phyloP scores from a whole-genome alignment of 2,797 vertebrate genomes.

The Trachurus trachurus region DNA sequence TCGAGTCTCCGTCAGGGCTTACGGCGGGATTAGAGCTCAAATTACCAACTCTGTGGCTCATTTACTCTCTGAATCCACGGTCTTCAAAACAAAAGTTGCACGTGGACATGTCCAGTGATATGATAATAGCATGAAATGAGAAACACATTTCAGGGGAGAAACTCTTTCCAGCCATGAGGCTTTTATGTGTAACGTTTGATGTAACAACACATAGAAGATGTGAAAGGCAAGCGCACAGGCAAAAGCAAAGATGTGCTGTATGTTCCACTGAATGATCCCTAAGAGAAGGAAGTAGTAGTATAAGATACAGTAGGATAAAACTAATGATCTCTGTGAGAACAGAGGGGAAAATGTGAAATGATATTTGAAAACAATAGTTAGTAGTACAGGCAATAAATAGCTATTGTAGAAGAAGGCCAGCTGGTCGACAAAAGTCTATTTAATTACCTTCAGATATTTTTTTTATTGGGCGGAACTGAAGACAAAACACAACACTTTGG shows the following conservation, averaged over 20 bases:
- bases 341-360: not conserved
- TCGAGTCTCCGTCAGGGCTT: slow-evolving; percentile 69
- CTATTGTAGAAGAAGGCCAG: not conserved
- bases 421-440: not conserved
- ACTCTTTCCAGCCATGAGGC: slow-evolving; percentile 63
- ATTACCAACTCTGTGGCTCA: slow-evolving; percentile 83
- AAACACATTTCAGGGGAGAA: slow-evolving; percentile 81
- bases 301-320: not conserved
- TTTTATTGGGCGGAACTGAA: slow-evolving; percentile 23
- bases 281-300: slow-evolving; percentile 3
- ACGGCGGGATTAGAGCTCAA: slow-evolving; percentile 80
- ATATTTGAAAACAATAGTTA: not conserved
- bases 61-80: slow-evolving; percentile 80
- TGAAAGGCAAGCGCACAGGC: slow-evolving; percentile 46
- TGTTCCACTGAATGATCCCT: slow-evolving; percentile 17
- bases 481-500: slow-evolving; percentile 23
- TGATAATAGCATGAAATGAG: slow-evolving; percentile 83
- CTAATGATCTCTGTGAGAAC: slow-evolving; percentile 11
- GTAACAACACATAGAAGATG: slow-evolving; percentile 61
- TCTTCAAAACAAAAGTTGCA: slow-evolving; percentile 81
- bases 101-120: slow-evolving; percentile 82
- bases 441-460: slow-evolving; percentile 8
- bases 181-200: slow-evolving; percentile 78
- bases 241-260: slow-evolving; percentile 47
- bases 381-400: not conserved